Percentiles rank a stretch among this genome's conserved stretches.
Evolutionary conservation across 2,888 invertebrate species (phyloP).

Genomic region (Cheilosia impressa): DNA sequence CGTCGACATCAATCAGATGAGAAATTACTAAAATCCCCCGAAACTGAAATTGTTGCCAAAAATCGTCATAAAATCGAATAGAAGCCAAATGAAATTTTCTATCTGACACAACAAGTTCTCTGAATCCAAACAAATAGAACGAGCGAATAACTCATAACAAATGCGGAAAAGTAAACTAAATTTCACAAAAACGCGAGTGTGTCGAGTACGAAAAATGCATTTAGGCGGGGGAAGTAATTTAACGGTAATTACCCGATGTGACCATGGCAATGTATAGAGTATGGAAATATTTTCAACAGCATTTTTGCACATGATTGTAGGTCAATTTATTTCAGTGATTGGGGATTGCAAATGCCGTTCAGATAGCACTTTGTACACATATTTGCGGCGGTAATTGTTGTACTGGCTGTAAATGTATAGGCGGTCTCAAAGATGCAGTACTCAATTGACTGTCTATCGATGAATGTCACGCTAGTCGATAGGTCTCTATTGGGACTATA

Average conservation of each 20-base stretch:
- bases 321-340: constrained; percentile 43
- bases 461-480: constrained; percentile 64
- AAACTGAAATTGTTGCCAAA: constrained; percentile 40
- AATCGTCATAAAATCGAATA: constrained; percentile 46
- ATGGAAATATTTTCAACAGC: constrained; percentile 14
- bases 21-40: constrained; percentile 13
- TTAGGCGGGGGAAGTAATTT: constrained; percentile 5
- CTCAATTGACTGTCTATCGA: constrained; percentile 56
- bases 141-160: constrained; percentile 15
- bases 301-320: constrained; percentile 25
- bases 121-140: constrained; percentile 32
- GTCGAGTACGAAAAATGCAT: background rate
- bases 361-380: constrained; percentile 11
- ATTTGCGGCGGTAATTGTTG: constrained; percentile 13
- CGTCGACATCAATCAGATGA: constrained; percentile 51
- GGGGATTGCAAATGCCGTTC: background rate
- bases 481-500: constrained; percentile 56
- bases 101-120: constrained; percentile 27
- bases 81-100: constrained; percentile 35
- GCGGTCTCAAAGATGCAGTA: constrained; percentile 27
- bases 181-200: background rate
- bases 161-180: background rate
- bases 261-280: constrained; percentile 31
- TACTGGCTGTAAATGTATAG: constrained; percentile 9
- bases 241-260: constrained; percentile 16